Base-by-base conservation (phyloP, 2,888 invertebrate genomes). In the Pediacus dermestoides region DNA sequence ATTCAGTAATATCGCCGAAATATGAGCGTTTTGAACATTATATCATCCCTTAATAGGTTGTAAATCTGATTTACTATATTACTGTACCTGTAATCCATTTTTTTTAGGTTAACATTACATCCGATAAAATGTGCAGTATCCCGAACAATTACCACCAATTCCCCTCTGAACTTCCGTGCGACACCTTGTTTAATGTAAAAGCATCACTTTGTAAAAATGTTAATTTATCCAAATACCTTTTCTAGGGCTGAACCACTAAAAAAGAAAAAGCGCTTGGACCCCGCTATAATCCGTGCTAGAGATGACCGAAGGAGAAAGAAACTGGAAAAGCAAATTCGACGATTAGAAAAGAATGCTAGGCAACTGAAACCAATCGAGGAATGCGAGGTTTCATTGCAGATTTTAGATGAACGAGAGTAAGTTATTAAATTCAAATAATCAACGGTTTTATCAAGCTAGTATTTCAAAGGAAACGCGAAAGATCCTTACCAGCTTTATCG, bases 291-390 rank as follows among this genome's bases (percentile, higher is more conserved):
- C 0, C 85, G 82, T 64, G 82, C 82, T 9, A 77, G 91, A 54
- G 91, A 93, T 61, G 88, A 89, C 0, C 78, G 90, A 33, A 85
- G 77, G 46, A 82, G 81, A 48, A 88, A 78, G 61, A 90, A 84
- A 66, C 50, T 97, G 2, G 93, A 93, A 64, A 94, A 90, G 63
- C 84, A 83, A 64, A 94, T 96, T 47, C 74, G 85, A 33, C 75
- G 81, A 48, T 67, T 96, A 42, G 82, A 91, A 63, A 91, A 83
- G 63, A 80, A 82, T 71, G 80, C 87, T 0, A 74, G 81, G 16
- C 89, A 91, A 62, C 66, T 92, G 31, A 97, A 96, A 67, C 94
- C 96, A 0, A 77, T 97, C 25, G 85, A 85, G 37, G 97, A 97
- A 72, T 65, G 85, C 47, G 88, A 93, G 67, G 74, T 86, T 4